Evolutionary conservation across 2,113 vertebrate species (phyloP).

Genomic region (Hydrochoerus hydrochaeris): DNA sequence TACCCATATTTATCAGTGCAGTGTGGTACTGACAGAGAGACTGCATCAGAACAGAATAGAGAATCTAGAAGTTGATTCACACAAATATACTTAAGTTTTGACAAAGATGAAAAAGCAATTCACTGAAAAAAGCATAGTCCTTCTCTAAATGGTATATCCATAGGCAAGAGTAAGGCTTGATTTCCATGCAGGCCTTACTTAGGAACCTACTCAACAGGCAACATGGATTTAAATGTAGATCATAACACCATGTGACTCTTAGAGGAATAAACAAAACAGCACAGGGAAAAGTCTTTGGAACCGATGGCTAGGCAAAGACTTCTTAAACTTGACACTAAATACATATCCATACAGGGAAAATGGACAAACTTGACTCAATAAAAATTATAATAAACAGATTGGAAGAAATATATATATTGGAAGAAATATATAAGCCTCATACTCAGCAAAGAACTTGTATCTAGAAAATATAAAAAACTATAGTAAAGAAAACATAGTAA

Average conservation of each 20-base stretch:
- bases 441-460: background rate
- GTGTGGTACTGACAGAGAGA: background rate
- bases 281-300: background rate
- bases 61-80: background rate
- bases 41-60: background rate
- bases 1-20: background rate
- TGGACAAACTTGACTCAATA: background rate
- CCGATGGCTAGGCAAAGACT: background rate
- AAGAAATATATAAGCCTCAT: background rate
- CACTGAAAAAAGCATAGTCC: background rate
- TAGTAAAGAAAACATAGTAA: background rate
- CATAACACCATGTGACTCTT: background rate
- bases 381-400: background rate
- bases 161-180: background rate
- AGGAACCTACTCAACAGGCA: background rate
- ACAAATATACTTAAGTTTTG: background rate
- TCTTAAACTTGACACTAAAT: background rate
- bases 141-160: background rate
- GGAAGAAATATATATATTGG: background rate
- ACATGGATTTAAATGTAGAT: background rate
- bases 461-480: background rate
- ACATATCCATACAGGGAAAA: background rate
- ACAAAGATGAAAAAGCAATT: background rate
- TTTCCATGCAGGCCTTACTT: background rate
- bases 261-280: background rate